Evolutionary conservation across 2,888 invertebrate species (phyloP).

Genomic region (Seira sanloemensis): DNA sequence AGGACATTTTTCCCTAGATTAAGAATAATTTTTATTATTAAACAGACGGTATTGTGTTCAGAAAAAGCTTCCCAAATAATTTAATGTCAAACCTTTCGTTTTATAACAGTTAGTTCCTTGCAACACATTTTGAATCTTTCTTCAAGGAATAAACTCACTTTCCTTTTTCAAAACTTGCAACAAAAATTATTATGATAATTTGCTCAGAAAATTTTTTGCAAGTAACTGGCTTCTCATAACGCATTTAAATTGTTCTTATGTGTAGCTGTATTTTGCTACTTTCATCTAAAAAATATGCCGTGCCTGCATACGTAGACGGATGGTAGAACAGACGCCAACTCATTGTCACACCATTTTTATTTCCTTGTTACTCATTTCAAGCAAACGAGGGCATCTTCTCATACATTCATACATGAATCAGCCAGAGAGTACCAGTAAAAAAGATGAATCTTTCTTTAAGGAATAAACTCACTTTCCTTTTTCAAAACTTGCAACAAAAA

Average conservation of each 20-base stretch:
- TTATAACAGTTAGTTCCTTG: neutral
- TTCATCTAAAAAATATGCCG: neutral
- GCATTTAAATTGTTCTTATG: neutral
- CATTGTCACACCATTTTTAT: conserved; percentile 15
- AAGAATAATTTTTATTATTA: neutral
- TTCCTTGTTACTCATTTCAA: conserved; percentile 30
- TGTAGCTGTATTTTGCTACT: neutral
- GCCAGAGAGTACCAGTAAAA: neutral
- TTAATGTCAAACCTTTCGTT: conserved; percentile 23
- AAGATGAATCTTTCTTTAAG: neutral
- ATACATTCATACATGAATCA: conserved; percentile 30
- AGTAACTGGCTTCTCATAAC: neutral
- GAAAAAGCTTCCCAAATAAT: neutral
- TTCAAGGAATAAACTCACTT: too few relatives aligned
- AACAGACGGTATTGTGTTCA: neutral
- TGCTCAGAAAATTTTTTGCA: too few relatives aligned
- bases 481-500: too few relatives aligned
- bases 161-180: too few relatives aligned
- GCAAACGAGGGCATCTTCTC: conserved; percentile 27
- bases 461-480: too few relatives aligned
- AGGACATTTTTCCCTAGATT: conserved; percentile 20
- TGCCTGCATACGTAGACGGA: neutral
- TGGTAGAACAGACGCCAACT: neutral
- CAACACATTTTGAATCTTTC: conserved; percentile 29
- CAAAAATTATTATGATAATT: conserved; percentile 8